Evolutionary conservation across 1,140 invertebrate species (phyloP).

Genomic region (Amyelois transitella): DNA sequence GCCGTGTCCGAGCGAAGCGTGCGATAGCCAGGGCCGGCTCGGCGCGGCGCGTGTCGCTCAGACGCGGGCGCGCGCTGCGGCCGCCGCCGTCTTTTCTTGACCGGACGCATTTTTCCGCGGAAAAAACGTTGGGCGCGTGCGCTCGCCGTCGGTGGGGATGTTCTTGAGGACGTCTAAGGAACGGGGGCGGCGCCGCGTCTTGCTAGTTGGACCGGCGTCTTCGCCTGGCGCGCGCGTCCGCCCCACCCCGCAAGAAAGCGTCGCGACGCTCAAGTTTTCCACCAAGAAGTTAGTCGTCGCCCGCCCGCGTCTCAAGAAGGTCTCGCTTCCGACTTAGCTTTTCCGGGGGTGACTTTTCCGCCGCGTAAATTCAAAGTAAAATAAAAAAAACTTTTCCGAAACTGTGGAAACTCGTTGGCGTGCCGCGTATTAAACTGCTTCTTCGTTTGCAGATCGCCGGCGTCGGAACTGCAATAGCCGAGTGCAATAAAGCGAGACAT

Average conservation of each 20-base stretch:
- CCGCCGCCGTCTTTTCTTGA: slow-evolving; percentile 64
- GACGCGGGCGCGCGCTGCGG: slow-evolving; percentile 29
- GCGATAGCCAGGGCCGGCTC: slow-evolving; percentile 18
- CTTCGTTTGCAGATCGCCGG: slow-evolving; percentile 43
- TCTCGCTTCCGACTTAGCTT: slow-evolving; percentile 52
- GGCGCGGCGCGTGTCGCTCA: slow-evolving; percentile 24
- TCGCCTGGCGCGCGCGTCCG: slow-evolving; percentile 67
- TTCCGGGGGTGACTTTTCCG: slow-evolving; percentile 29
- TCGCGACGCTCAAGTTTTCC: slow-evolving; percentile 69
- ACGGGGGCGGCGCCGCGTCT: slow-evolving; percentile 68
- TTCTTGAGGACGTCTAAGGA: slow-evolving; percentile 70
- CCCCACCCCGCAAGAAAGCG: slow-evolving; percentile 69
- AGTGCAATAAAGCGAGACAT: slow-evolving; percentile 30
- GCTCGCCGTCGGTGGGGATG: slow-evolving; percentile 65
- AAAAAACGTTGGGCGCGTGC: slow-evolving; percentile 70
- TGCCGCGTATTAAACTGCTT: slow-evolving; percentile 24
- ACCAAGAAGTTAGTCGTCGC: slow-evolving; percentile 73
- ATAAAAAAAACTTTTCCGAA: background rate
- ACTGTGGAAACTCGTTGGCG: slow-evolving; percentile 23
- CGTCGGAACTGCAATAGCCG: slow-evolving; percentile 17
- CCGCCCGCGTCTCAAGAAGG: slow-evolving; percentile 70
- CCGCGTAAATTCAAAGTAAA: slow-evolving; percentile 20
- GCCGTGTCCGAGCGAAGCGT: slow-evolving; percentile 29
- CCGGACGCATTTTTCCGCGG: slow-evolving; percentile 70
- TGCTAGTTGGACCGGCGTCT: slow-evolving; percentile 71